Conservation (phyloP, 2,888 invertebrate species). For the Ectemnius cavifrons region DNA sequence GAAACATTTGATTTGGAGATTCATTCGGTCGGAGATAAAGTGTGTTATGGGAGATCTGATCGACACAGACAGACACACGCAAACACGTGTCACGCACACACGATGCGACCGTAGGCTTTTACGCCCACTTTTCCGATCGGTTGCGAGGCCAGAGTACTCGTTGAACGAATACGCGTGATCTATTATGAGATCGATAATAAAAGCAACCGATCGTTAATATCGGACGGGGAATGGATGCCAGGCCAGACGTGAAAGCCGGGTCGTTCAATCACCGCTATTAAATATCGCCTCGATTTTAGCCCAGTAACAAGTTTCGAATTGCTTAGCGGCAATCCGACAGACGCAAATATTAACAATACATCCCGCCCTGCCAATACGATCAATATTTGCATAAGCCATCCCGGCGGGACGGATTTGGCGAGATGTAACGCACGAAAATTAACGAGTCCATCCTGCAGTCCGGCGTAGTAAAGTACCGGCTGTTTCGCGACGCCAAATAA, state of each 20-base stretch:
- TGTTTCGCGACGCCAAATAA: too few species aligned
- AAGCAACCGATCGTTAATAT: constrained; percentile 25
- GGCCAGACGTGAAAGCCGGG: constrained; percentile 16
- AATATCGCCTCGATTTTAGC: constrained; percentile 31
- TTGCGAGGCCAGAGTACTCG: not conserved
- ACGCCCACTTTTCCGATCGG: constrained; percentile 8
- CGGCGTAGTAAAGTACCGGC: too few species aligned
- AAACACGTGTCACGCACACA: not conserved
- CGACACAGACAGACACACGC: not conserved
- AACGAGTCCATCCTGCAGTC: constrained; percentile 6
- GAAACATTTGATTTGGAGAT: not conserved
- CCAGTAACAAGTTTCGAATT: constrained; percentile 44
- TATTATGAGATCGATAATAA: constrained; percentile 9
- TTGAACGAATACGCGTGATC: not conserved
- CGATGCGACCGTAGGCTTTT: not conserved
- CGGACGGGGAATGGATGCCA: constrained; percentile 8
- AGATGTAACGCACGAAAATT: constrained; percentile 14
- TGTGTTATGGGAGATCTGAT: not conserved
- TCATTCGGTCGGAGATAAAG: not conserved
- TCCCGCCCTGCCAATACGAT: constrained; percentile 37
- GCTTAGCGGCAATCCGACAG: constrained; percentile 26
- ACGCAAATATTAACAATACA: constrained; percentile 56
- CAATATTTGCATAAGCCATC: constrained; percentile 33
- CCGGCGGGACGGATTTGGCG: constrained; percentile 12
- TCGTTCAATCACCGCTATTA: constrained; percentile 39